Evolutionary conservation across 2,888 invertebrate genomes (phyloP), one percentile per base, ranked within the genome.

Genomic region (Apodemia hepburni): DNA sequence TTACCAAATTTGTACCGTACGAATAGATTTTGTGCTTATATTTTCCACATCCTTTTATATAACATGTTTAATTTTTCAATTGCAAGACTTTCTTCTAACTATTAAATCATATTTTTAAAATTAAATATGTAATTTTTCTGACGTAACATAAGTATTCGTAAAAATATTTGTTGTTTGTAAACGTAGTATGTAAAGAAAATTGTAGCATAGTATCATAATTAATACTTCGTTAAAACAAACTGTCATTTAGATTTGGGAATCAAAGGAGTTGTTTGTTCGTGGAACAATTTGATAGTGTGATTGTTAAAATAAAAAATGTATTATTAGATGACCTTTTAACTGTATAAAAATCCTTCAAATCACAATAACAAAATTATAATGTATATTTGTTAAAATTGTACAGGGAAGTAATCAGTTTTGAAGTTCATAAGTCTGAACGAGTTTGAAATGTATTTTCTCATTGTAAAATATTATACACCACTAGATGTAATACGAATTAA

Each of bases 371-470:
- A 89, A 87, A 84, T 85, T 61, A 75, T 77, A 79, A 82, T 76
- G 83, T 85, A 82, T 81, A 80, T 81, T 87, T 87, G 87, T 89
- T 88, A 81, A 83, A 68, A 80, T 79, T 90, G 90, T 90, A 91
- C 91, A 90, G 91, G 91, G 91, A 90, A 72, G 80, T 79, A 80
- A 82, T 78, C 83, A 83, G 80, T 82, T 85, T 42, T 82, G 81
- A 81, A 78, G 91, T 88, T 88, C 89, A 80, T 83, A 90, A 91
- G 91, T 89, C 89, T 90, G 91, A 91, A 89, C 88, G 80, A 75
- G 77, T 82, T 80, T 77, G 77, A 78, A 78, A 83, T 87, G 89
- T 90, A 89, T 90, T 91, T 90, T 90, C 88, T 80, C 90, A 89
- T 87, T 88, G 88, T 91, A 87, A 83, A 82, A 80, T 83, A 83